phyloP scores from a whole-genome alignment of 2,113 vertebrate genomes.

The Lagenorhynchus albirostris region DNA sequence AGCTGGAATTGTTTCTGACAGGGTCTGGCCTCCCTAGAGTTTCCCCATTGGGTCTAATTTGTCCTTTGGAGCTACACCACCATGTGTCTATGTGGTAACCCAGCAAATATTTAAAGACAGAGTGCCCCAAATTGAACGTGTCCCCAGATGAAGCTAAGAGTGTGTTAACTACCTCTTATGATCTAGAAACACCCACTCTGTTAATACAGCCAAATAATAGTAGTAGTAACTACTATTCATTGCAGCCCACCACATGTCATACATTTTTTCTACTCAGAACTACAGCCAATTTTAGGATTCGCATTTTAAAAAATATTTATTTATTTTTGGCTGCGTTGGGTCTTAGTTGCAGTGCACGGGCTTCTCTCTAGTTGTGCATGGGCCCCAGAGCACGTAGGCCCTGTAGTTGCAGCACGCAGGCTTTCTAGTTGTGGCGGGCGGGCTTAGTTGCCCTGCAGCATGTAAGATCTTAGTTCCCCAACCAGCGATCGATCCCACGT shows the following conservation, averaged over 20 bases:
- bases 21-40: background rate
- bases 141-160: background rate
- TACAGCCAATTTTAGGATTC: background rate
- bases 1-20: background rate
- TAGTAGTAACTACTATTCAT: background rate
- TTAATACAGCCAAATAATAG: background rate
- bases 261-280: background rate
- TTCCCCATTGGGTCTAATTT: background rate
- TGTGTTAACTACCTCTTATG: background rate
- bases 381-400: too few species aligned
- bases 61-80: background rate
- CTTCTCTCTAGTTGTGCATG: too few species aligned
- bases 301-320: background rate
- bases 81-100: background rate
- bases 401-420: too few species aligned
- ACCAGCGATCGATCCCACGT: too few species aligned
- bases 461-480: too few species aligned
- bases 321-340: too few species aligned
- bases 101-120: background rate
- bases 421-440: too few species aligned
- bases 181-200: background rate
- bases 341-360: too few species aligned
- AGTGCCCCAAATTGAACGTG: background rate
- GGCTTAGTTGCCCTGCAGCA: too few species aligned
- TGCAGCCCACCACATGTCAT: background rate